Evolutionary conservation across 2,888 invertebrate species (phyloP), one percentile per base, ranked within the genome.

Genomic region (Nasonia oneida): DNA sequence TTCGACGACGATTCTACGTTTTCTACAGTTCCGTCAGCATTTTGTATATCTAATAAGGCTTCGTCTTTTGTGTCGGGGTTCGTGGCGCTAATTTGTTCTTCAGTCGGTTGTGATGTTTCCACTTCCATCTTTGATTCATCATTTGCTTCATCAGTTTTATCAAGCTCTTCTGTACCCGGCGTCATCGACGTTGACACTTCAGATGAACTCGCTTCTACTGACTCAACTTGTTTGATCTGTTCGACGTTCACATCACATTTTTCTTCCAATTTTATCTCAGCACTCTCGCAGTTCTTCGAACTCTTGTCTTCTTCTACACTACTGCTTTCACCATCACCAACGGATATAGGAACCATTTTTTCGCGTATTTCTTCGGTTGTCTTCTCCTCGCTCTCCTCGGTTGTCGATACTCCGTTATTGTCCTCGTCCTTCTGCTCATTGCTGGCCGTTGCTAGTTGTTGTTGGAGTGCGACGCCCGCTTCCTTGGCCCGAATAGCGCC

Each of bases 371-470:
- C 77, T n/a, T 84, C 79, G 2, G 39, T 50, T 4, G 42, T 39
- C 5, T 83, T 82, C 15, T 39, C 78, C 1, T 67, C 77, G 14
- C 18, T 18, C 50, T 76, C 77, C 57, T 81, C 76, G 14, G 15
- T 23, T 15, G 79, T 87, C 83, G 39, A 88, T 81, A 79, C 33
- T 85, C 80, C n/a, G 53, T 83, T 84, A 53, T 84, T 83, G 74
- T 87, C 78, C 42, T 80, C 81, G 39, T 88, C 87, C 10, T 87
- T 88, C 6, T 87, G 87, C 53, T 73, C 37, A n/a, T 15, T 23
- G 33, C 12, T 18, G 33, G 23, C 0, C 14, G 61, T 14, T 8
- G 42, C 74, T 5, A 57, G 23, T 67, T 77, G 67, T 6, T 77
- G 73, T 23, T 84, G 39, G 23, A 33, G 74, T 0, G 74, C 74